A percentile compares a stretch with the other conserved stretches of the same genome.
phyloP scores from a whole-genome alignment of 2,113 vertebrate genomes.

The Brachionichthys hirsutus region DNA sequence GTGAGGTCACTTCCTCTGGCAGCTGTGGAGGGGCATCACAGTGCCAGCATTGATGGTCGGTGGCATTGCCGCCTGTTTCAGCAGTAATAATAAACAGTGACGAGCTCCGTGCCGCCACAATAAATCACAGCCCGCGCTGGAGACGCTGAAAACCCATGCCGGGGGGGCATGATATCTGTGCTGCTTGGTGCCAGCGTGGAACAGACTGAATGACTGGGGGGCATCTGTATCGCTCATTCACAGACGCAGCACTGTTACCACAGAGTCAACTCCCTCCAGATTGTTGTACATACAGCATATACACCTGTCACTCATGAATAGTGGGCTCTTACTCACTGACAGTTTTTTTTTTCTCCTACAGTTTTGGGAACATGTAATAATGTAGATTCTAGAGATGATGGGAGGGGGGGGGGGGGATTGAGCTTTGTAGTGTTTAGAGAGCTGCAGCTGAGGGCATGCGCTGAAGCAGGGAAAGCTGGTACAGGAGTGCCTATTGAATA shows the following conservation, averaged over 20 bases:
- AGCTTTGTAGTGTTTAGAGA: constrained; percentile 45
- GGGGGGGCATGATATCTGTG: constrained; percentile 49
- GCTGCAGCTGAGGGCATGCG: constrained; percentile 42
- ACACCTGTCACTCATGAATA: constrained; percentile 34
- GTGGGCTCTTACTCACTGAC: constrained; percentile 15
- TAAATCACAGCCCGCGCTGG: constrained; percentile 66
- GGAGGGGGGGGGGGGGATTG: no score
- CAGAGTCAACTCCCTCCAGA: constrained; percentile 20
- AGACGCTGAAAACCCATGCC: constrained; percentile 47
- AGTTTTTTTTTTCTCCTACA: constrained; percentile 15
- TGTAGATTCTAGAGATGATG: constrained; percentile 54
- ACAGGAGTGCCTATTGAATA: constrained; percentile 62
- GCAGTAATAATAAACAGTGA: constrained; percentile 76
- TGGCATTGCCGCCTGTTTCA: constrained; percentile 70
- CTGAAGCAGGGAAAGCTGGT: constrained; percentile 37
- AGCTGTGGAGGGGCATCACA: constrained; percentile 60
- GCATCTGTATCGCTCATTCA: constrained; percentile 37
- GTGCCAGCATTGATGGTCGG: constrained; percentile 62
- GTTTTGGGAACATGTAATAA: constrained; percentile 46
- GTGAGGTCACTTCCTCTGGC: constrained; percentile 72
- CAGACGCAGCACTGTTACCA: constrained; percentile 24
- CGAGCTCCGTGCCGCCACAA: constrained; percentile 65
- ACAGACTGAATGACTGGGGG: constrained; percentile 21
- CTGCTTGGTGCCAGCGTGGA: constrained; percentile 43
- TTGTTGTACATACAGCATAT: constrained; percentile 10